Base-by-base conservation (phyloP, 2,888 invertebrate species). In the Lydus trimaculatus region DNA sequence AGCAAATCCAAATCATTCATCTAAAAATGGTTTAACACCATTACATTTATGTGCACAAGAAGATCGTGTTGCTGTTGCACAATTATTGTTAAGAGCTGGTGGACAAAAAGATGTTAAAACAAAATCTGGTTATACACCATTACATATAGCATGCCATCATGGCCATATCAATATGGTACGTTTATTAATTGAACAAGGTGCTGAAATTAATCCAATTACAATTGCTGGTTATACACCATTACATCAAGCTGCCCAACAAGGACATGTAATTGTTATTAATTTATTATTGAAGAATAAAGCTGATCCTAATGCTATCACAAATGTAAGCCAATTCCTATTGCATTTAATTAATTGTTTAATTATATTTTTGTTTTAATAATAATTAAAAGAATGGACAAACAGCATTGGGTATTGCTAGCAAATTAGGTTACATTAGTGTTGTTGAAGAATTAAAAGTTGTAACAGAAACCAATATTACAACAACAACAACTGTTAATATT, bases 231-330 rank as follows among this genome's bases (percentile, higher is more conserved):
- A 98, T 82, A 98, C 99, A 6, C 98, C 99, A 1, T 88, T 99
- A 15, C 99, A 99, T 87, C 99, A 99, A 87, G 99, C 99, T 7
- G 98, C 99, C 9, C 99, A 99, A 85, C 99, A 99, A 86, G 99
- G 99, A 20, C 99, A 99, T 85, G 96, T 97, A 0, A 90, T 97
- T 78, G 95, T 99, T 74, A 96, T 98, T 64, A 95, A 94, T 80
- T 88, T 98, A 63, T 88, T 99, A 52, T 87, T 99, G 75, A 97
- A 98, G 82, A 92, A 95, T 86, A 94, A 92, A 82, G 98, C 98
- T 0, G 94, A 96, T 83, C 99, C 99, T 4, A 96, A 99, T 85
- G 96, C 96, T 23, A 87, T 96, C 65, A 98, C 98, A 64, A 94
- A 94, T 81, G 98, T 98, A 88, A 91, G 92, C 89, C n/a, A 2